Conservation (phyloP, 2,888 invertebrate species). For the Phyllotreta cruciferae region DNA sequence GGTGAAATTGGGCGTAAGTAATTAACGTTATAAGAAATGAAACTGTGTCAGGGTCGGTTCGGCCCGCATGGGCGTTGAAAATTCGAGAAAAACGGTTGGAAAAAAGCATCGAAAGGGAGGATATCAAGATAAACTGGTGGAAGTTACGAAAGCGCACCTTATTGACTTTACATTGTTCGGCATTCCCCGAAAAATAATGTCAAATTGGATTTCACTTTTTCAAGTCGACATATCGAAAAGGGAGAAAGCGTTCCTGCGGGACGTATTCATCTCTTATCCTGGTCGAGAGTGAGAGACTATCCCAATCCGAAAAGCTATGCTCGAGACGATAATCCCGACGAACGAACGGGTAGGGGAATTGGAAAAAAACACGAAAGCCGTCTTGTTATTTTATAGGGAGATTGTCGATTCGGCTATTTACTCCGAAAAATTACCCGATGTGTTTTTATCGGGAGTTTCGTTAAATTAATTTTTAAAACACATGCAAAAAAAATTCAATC, state of each 20-base stretch:
- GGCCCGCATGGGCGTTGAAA: no score
- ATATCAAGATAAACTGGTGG: conserved; percentile 23
- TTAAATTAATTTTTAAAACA: no score
- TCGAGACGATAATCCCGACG: conserved; percentile 10
- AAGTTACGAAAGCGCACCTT: conserved; percentile 17
- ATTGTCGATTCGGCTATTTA: no score
- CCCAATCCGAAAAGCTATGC: conserved; percentile 30
- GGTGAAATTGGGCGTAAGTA: no score
- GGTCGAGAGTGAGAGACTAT: conserved; percentile 29
- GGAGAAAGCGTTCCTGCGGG: conserved; percentile 33
- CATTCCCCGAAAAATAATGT: conserved; percentile 31
- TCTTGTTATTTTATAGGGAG: neutral
- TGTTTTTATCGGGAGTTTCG: no score
- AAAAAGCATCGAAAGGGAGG: conserved; percentile 4
- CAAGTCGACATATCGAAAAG: conserved; percentile 30
- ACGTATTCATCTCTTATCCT: conserved; percentile 36
- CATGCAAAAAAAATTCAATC: no score
- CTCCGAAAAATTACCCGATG: no score
- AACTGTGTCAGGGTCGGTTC: no score
- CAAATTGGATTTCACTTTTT: conserved; percentile 36
- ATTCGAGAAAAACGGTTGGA: neutral
- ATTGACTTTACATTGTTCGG: conserved; percentile 29
- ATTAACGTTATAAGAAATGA: no score
- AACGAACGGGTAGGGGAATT: neutral
- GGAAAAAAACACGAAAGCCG: conserved; percentile 1